Percentiles rank a stretch among this genome's conserved stretches.
Conservation (phyloP, 2,113 vertebrate genomes). For the Eclectus roratus region DNA sequence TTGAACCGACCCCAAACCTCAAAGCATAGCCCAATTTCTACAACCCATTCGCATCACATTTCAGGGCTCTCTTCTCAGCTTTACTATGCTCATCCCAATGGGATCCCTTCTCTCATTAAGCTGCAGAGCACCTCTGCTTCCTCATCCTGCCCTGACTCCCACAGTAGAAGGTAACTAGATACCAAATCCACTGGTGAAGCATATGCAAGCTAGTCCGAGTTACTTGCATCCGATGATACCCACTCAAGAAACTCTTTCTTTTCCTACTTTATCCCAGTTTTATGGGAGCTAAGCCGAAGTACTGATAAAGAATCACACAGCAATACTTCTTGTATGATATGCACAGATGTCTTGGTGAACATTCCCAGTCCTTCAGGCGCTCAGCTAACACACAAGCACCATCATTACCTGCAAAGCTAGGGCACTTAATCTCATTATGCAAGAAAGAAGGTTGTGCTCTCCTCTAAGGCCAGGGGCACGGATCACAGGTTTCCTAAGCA, state of each 20-base stretch:
- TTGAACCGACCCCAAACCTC: background rate
- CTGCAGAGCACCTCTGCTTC: background rate
- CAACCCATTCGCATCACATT: accelerated
- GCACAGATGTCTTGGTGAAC: background rate
- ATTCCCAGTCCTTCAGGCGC: background rate
- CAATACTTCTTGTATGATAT: background rate
- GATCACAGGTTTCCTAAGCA: background rate
- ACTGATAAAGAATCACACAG: background rate
- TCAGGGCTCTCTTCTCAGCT: background rate
- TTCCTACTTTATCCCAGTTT: background rate
- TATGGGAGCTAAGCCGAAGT: background rate
- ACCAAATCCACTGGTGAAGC: background rate
- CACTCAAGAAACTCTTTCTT: background rate
- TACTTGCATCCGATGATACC: background rate
- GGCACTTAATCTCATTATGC: background rate
- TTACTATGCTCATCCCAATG: background rate
- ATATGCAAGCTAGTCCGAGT: background rate
- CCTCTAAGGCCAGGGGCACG: background rate
- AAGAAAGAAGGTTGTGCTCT: background rate
- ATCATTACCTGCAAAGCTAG: background rate
- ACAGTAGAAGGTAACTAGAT: background rate
- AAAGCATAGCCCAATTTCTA: background rate
- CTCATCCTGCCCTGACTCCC: background rate
- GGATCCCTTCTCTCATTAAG: background rate
- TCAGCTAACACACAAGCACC: background rate